Conservation (phyloP, 2,888 invertebrate genomes). For the Tenthredo notha region DNA sequence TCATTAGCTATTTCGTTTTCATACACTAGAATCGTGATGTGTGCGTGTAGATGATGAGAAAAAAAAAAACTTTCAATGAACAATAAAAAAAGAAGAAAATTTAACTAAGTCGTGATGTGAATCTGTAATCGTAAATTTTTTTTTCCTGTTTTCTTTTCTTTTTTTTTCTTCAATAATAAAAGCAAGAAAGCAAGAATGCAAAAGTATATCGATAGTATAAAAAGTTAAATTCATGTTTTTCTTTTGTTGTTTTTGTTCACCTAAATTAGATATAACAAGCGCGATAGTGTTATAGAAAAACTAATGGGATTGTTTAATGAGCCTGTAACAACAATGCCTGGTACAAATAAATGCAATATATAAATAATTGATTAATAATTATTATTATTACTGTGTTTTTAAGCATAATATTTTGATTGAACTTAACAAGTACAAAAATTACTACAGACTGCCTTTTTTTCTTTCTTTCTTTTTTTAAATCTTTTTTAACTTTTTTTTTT, state of each 20-base stretch:
- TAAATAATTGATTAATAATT: slow-evolving; percentile 53
- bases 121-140: not conserved
- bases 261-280: not conserved
- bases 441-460: slow-evolving; percentile 40
- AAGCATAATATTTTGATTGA: slow-evolving; percentile 49
- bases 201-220: slow-evolving; percentile 8
- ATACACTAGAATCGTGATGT: not conserved
- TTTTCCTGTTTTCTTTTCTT: not conserved
- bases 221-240: not conserved
- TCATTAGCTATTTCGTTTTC: not conserved
- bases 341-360: slow-evolving; percentile 47
- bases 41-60: slow-evolving; percentile 8
- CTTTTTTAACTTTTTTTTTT: not conserved
- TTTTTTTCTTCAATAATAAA: not conserved
- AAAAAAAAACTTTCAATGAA: not conserved
- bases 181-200: not conserved
- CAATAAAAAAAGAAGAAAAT: not conserved
- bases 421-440: slow-evolving; percentile 50
- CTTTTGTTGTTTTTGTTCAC: not conserved
- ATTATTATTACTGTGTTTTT: slow-evolving; percentile 27
- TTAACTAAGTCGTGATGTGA: not conserved
- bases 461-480: not conserved
- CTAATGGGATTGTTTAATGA: slow-evolving; percentile 25
- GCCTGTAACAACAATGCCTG: slow-evolving; percentile 41
- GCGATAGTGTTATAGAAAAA: not conserved